Conservation (phyloP, 2,888 invertebrate species). For the Melanchra persicariae region DNA sequence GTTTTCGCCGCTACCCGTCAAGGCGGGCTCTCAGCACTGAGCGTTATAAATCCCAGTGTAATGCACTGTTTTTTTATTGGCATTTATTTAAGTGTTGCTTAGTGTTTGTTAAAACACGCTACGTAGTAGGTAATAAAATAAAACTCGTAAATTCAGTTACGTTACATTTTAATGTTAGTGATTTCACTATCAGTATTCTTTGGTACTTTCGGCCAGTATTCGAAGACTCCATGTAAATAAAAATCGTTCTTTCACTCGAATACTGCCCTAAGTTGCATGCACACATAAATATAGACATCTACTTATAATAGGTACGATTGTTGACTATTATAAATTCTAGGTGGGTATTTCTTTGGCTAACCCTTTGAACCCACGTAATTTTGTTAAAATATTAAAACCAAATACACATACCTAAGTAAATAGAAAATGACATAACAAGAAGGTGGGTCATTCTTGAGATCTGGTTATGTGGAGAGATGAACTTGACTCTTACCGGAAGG, state of each 20-base stretch:
- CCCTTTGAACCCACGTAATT: slow-evolving; percentile 56
- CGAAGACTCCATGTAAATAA: slow-evolving; percentile 53
- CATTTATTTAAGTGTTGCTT: background rate
- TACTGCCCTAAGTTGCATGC: slow-evolving; percentile 57
- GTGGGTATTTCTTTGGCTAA: slow-evolving; percentile 77
- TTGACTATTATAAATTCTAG: slow-evolving; percentile 58
- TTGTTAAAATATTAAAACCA: slow-evolving; percentile 1
- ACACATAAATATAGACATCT: slow-evolving; percentile 46
- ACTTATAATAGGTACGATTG: slow-evolving; percentile 45
- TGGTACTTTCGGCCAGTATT: slow-evolving; percentile 77
- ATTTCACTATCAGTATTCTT: slow-evolving; percentile 72
- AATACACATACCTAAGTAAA: background rate
- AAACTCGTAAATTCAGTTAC: slow-evolving; percentile 40
- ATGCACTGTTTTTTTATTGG: background rate
- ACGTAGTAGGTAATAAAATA: slow-evolving; percentile 20
- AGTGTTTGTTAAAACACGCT: background rate
- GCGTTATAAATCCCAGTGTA: no score
- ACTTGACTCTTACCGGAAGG: no score
- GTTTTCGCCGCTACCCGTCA: no score
- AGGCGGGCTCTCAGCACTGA: no score
- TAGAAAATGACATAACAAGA: background rate
- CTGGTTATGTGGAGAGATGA: background rate
- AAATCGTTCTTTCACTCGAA: slow-evolving; percentile 44
- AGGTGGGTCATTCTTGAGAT: background rate
- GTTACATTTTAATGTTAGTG: slow-evolving; percentile 66